Base-by-base conservation (phyloP, 2,113 vertebrate species). In the Cinclus cinclus region DNA sequence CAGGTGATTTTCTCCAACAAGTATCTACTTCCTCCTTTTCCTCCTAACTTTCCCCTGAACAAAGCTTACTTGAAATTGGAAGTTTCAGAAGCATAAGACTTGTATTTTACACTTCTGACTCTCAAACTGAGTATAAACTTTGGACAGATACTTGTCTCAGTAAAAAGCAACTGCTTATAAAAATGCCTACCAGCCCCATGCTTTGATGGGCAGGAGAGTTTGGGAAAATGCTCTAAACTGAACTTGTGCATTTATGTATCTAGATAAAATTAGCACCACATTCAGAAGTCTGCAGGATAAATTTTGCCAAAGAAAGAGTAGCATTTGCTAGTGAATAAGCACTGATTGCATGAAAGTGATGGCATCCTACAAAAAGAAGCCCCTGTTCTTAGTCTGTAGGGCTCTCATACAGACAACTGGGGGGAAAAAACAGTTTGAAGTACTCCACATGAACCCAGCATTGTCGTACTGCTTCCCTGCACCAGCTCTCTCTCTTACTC, bases 211-310 rank as follows among this genome's bases (percentile, higher is more conserved):
- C 14, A 77, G 55, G 46, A 62, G 21, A 74, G 73, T 70, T 81
- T 70, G 60, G 30, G 18, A 50, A 49, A 69, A 35, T 13, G 22
- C 31, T 73, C 46, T 70, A 37, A 92, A 53, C 22, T 58, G 25
- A 85, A 58, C 58, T 53, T 41, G 31, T 41, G 20, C 35, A 49
- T 70, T 83, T 44, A 25, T 35, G 15, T 56, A 41, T 78, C 47
- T 82, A 30, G 58, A 35, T 64, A 67, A 50, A 91, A 92, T 64
- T 76, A 83, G 24, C 59, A 65, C 4, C 9, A 24, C 64, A 60
- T 76, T 79, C 65, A 77, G 44, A 79, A 83, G n/a, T 20, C 70
- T 94, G 41, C 25, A 42, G 76, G 59, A 83, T 80, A 73, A 60
- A 73, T 77, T 86, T 74, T 13, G 8, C 52, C 39, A 68, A 39